A percentile compares a stretch with the other conserved stretches of the same genome.
Evolutionary conservation across 35 echinoderm and acorn worm genomes (phyloP).

Genomic region (Nesometra sesokonis): DNA sequence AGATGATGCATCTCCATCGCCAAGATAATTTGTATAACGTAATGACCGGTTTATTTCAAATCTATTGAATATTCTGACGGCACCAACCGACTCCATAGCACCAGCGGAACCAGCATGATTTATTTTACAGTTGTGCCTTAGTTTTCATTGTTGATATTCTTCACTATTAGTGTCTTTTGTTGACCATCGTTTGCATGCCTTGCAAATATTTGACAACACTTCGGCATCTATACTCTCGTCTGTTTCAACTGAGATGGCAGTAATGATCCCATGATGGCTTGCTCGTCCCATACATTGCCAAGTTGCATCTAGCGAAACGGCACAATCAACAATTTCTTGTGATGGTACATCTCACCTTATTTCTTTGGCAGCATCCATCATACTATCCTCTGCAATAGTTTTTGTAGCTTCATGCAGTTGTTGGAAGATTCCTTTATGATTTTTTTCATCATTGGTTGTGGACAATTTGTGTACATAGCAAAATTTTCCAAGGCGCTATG

Average conservation of each 20-base stretch:
- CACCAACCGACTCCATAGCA: background rate
- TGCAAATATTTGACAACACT: background rate
- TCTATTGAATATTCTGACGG: slow-evolving; percentile 15
- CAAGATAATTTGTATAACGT: slow-evolving; percentile 20
- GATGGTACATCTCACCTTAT: background rate
- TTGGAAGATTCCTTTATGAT: background rate
- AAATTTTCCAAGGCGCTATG: background rate
- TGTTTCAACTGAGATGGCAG: slow-evolving; percentile 6
- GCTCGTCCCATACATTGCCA: background rate
- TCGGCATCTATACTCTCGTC: background rate
- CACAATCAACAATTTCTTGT: background rate
- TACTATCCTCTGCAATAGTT: background rate
- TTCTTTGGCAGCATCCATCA: background rate
- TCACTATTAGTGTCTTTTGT: background rate
- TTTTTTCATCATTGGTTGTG: background rate
- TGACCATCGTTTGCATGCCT: background rate
- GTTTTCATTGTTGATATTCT: background rate
- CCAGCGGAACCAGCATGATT: background rate
- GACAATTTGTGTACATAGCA: background rate
- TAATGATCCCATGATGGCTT: slow-evolving; percentile 1
- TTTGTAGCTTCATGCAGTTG: background rate
- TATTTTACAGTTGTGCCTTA: background rate
- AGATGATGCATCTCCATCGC: slow-evolving; percentile 30
- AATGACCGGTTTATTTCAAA: background rate
- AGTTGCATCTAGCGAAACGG: background rate